These are phyloP conservation scores for Drosophila kikkawai DNA, from an alignment of 1,140 invertebrate species.

Conservation along the genomic window DNA sequence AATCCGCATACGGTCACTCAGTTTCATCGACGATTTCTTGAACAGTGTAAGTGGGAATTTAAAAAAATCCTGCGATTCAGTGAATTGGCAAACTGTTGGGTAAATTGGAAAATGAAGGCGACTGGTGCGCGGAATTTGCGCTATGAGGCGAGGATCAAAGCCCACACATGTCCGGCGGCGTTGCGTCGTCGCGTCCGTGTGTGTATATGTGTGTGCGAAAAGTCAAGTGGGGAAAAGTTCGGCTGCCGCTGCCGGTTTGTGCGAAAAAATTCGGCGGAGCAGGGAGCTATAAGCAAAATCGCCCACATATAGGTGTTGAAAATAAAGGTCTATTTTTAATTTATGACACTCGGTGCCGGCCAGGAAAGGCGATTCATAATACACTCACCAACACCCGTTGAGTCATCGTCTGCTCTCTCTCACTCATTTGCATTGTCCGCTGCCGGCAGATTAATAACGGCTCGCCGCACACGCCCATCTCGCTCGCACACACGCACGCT, in stretches of 20 bases:
- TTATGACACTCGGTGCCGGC: slow-evolving; percentile 75
- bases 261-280: slow-evolving; percentile 32
- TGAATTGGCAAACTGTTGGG: slow-evolving; percentile 7
- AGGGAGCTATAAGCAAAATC: slow-evolving; percentile 14
- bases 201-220: slow-evolving; percentile 69
- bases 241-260: slow-evolving; percentile 66
- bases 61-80: not conserved
- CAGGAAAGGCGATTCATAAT: slow-evolving; percentile 74
- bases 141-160: slow-evolving; percentile 22
- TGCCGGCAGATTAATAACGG: slow-evolving; percentile 75
- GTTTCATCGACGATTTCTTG: slow-evolving; percentile 5
- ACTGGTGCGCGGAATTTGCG: not conserved
- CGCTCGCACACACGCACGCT: slow-evolving; percentile 49
- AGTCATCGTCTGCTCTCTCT: slow-evolving; percentile 79
- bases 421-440: slow-evolving; percentile 74
- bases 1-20: not conserved
- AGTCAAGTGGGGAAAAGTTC: slow-evolving; percentile 65
- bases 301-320: slow-evolving; percentile 55
- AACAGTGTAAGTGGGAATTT: slow-evolving; percentile 12
- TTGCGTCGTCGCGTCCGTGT: slow-evolving; percentile 28
- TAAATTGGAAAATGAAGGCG: not conserved
- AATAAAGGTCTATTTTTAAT: slow-evolving; percentile 77
- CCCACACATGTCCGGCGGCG: slow-evolving; percentile 54
- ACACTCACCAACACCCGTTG: slow-evolving; percentile 66
- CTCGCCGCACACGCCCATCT: slow-evolving; percentile 54